Conservation (phyloP, 2,888 invertebrate species). For the Orthosia incerta region DNA sequence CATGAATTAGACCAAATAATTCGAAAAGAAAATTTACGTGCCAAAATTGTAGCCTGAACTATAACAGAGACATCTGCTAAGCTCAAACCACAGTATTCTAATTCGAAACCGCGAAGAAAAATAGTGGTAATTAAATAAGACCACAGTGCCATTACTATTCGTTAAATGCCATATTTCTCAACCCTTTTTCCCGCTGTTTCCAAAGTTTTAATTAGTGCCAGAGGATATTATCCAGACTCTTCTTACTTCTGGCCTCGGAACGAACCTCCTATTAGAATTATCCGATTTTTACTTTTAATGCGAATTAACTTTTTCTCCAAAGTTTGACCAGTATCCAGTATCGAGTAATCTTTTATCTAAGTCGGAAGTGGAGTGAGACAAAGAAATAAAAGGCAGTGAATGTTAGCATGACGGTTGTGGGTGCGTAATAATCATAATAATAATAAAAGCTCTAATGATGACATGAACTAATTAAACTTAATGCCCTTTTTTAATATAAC, state of each 20-base stretch:
- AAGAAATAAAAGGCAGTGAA: neutral
- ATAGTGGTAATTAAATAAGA: conserved; percentile 84
- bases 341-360: conserved; percentile 55
- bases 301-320: conserved; percentile 73
- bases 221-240: conserved; percentile 88
- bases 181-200: conserved; percentile 87
- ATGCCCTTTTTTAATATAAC: too few relatives aligned
- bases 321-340: conserved; percentile 67
- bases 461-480: too few relatives aligned
- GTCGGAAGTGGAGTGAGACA: neutral
- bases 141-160: conserved; percentile 86
- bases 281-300: conserved; percentile 78
- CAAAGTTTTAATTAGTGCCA: conserved; percentile 91
- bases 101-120: conserved; percentile 79
- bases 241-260: conserved; percentile 80
- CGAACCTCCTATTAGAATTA: conserved; percentile 79
- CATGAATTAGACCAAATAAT: too few relatives aligned
- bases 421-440: too few relatives aligned
- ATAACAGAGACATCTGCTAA: conserved; percentile 10
- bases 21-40: neutral
- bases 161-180: conserved; percentile 87
- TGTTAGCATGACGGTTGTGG: neutral
- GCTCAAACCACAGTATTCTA: conserved; percentile 69
- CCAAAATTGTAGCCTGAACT: neutral
- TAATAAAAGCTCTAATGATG: too few relatives aligned